Percentiles rank a stretch among this genome's conserved stretches.
Conservation (phyloP, 2,888 invertebrate species). For the Napeogenes sylphis region DNA sequence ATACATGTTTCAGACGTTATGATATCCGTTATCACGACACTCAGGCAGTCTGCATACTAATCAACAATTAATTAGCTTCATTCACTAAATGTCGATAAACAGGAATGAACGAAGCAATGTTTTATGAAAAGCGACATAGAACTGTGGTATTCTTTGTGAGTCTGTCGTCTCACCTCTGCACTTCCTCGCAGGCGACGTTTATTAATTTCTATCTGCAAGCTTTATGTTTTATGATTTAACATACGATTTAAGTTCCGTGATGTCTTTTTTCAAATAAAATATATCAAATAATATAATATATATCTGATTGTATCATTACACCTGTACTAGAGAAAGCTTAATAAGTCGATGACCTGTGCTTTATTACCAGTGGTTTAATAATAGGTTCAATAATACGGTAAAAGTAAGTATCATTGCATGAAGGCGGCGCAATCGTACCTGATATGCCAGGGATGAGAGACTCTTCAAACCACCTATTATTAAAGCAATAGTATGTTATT, state of each 20-base stretch:
- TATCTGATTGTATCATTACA: too few relatives aligned
- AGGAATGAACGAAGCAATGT: neutral
- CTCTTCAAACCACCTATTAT: conserved; percentile 1
- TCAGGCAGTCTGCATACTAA: conserved; percentile 14
- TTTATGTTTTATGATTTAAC: too few relatives aligned
- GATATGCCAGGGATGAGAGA: neutral
- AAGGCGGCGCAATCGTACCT: neutral
- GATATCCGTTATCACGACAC: conserved; percentile 10
- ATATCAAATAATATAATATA: too few relatives aligned
- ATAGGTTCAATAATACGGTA: neutral
- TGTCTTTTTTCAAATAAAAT: too few relatives aligned
- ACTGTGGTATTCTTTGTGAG: too few relatives aligned
- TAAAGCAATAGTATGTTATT: conserved; percentile 1
- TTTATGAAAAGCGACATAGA: neutral
- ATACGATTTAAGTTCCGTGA: too few relatives aligned
- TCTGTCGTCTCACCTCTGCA: too few relatives aligned
- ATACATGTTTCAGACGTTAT: conserved; percentile 6
- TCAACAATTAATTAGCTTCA: conserved; percentile 21
- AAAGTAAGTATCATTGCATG: neutral
- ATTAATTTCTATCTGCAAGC: too few relatives aligned
- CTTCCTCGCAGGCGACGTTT: too few relatives aligned
- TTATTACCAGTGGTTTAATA: neutral
- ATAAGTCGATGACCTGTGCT: too few relatives aligned
- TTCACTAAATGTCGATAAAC: conserved; percentile 17
- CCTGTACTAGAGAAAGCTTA: too few relatives aligned